These are phyloP conservation scores for Pocillopora verrucosa DNA, from an alignment of 64 coral and sea anemone species.

Conservation along the genomic window DNA sequence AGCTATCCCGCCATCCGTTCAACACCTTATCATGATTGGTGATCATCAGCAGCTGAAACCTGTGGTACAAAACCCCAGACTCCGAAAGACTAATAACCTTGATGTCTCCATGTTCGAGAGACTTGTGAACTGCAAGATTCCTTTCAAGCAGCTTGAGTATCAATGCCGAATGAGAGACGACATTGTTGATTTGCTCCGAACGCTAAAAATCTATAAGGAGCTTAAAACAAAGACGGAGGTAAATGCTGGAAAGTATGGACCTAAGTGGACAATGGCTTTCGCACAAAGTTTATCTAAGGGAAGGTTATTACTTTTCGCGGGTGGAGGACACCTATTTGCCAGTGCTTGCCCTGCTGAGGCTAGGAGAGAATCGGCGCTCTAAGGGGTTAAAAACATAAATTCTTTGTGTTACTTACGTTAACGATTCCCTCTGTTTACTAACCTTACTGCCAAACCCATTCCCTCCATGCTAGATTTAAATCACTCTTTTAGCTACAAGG, in stretches of 20 bases:
- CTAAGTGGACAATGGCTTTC: too few species aligned
- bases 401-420: too few species aligned
- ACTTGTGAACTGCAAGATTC: constrained; percentile 53
- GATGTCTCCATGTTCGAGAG: constrained; percentile 91
- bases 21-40: constrained; percentile 90
- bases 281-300: too few species aligned
- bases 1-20: constrained; percentile 59
- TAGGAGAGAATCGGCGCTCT: too few species aligned
- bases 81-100: constrained; percentile 43
- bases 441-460: too few species aligned
- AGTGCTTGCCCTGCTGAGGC: too few species aligned
- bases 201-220: constrained; percentile 48
- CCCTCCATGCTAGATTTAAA: too few species aligned
- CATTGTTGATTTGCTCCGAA: constrained; percentile 58
- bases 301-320: too few species aligned
- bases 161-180: constrained; percentile 86
- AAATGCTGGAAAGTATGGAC: background rate
- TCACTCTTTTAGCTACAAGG: background rate
- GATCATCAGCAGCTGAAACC: constrained; percentile 83
- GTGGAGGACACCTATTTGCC: too few species aligned
- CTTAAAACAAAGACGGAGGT: constrained; percentile 71
- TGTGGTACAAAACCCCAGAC: constrained; percentile 25
- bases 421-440: too few species aligned
- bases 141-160: constrained; percentile 37
- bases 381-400: too few species aligned